phyloP scores from a whole-genome alignment of 2,113 vertebrate genomes.

The Neolamprologus variostigma region DNA sequence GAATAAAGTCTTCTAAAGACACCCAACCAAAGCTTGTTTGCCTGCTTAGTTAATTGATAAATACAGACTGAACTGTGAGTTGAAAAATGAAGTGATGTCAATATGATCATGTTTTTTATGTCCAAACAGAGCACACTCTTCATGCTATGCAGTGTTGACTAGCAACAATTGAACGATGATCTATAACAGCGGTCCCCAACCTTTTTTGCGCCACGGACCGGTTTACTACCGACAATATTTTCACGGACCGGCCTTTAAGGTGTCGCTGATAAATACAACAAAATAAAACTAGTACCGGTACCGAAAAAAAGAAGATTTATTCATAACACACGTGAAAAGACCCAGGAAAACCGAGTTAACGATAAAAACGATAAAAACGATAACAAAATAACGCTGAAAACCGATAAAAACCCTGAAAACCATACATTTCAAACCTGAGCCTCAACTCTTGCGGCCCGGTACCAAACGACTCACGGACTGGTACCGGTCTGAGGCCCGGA shows the following conservation, averaged over 20 bases:
- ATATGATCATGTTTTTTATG: neutral
- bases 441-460: too few relatives aligned
- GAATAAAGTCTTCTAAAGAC: neutral
- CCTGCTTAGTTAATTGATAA: fast-evolving
- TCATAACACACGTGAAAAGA: fast-evolving
- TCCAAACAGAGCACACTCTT: neutral
- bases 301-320: fast-evolving
- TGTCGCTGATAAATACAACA: fast-evolving
- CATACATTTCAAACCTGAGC: fast-evolving
- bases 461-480: too few relatives aligned
- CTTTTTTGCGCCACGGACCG: too few relatives aligned
- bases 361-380: fast-evolving
- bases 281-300: too few relatives aligned
- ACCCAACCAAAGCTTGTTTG: neutral
- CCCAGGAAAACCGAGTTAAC: fast-evolving
- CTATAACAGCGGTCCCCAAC: fast-evolving
- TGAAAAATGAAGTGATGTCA: neutral
- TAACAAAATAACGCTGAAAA: too few relatives aligned
- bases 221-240: fast-evolving
- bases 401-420: too few relatives aligned
- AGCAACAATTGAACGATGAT: neutral
- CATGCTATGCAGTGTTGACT: neutral
- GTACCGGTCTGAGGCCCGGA: fast-evolving
- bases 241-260: too few relatives aligned
- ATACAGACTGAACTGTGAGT: neutral